These are phyloP conservation scores for Atrichornis clamosus DNA, from an alignment of 2,113 vertebrate genomes.

Conservation along the genomic window DNA sequence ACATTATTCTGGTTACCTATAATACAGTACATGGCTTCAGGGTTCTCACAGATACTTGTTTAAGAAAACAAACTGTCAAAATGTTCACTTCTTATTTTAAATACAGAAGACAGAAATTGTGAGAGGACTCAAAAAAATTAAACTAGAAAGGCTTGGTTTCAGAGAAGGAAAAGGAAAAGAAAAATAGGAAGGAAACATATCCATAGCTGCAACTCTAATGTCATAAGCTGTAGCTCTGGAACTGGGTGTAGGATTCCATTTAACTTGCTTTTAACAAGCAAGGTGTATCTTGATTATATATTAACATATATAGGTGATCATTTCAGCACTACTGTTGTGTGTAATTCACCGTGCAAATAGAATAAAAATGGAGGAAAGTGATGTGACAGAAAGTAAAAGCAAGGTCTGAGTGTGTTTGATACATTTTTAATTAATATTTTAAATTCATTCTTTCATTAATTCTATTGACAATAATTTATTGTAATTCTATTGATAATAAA, in stretches of 20 bases:
- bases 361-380: background rate
- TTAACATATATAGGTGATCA: background rate
- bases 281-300: background rate
- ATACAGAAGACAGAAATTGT: background rate
- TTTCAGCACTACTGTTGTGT: background rate
- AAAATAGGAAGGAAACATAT: background rate
- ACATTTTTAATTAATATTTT: background rate
- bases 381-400: background rate
- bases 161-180: background rate
- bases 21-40: constrained; percentile 18
- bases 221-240: background rate
- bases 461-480: background rate
- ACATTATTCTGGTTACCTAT: constrained; percentile 7
- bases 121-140: background rate
- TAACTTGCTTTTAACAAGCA: background rate
- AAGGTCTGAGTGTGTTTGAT: background rate
- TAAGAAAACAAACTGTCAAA: constrained; percentile 53
- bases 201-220: background rate
- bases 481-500: background rate
- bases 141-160: background rate
- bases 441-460: background rate
- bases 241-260: background rate
- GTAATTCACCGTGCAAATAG: background rate
- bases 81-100: constrained; percentile 40
- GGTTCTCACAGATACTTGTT: constrained; percentile 29